Evolutionary conservation across 2,797 vertebrate species (phyloP).

Genomic region (Percopsis omiscomaycus): DNA sequence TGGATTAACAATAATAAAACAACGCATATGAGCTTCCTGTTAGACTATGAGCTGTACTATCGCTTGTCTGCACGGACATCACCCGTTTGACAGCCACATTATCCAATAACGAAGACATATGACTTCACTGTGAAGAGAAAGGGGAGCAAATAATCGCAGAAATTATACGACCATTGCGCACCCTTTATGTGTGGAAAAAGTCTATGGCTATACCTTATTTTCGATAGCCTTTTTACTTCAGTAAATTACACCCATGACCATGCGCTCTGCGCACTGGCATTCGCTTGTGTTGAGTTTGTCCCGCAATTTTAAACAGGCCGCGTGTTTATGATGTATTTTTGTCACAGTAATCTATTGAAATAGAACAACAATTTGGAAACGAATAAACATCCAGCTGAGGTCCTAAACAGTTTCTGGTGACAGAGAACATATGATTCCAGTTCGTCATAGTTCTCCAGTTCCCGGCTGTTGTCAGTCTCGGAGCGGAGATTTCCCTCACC

Average conservation of each 20-base stretch:
- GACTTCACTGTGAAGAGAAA: constrained; percentile 42
- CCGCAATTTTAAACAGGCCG: constrained; percentile 7
- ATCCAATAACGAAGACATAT: constrained; percentile 55
- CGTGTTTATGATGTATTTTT: constrained; percentile 39
- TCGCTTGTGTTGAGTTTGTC: constrained; percentile 3
- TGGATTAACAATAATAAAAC: constrained; percentile 55
- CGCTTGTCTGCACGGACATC: constrained; percentile 25
- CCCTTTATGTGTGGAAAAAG: constrained; percentile 6
- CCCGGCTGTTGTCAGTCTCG: constrained; percentile 67
- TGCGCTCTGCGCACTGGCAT: not conserved
- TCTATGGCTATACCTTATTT: constrained; percentile 17
- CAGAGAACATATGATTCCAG: constrained; percentile 73
- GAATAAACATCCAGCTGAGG: constrained; percentile 60
- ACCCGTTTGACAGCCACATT: constrained; percentile 44
- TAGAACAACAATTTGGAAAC: constrained; percentile 48
- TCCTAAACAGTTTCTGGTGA: constrained; percentile 64
- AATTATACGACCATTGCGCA: constrained; percentile 2
- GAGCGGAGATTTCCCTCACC: constrained; percentile 72
- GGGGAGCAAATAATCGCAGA: constrained; percentile 32
- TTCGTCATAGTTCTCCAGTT: constrained; percentile 78
- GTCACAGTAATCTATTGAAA: constrained; percentile 30
- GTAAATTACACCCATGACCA: not conserved
- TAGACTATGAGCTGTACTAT: constrained; percentile 15
- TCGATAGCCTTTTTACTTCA: constrained; percentile 17
- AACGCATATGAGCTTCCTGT: constrained; percentile 48